Conservation (phyloP, 2,888 invertebrate genomes). For the Onchidella celtica region DNA sequence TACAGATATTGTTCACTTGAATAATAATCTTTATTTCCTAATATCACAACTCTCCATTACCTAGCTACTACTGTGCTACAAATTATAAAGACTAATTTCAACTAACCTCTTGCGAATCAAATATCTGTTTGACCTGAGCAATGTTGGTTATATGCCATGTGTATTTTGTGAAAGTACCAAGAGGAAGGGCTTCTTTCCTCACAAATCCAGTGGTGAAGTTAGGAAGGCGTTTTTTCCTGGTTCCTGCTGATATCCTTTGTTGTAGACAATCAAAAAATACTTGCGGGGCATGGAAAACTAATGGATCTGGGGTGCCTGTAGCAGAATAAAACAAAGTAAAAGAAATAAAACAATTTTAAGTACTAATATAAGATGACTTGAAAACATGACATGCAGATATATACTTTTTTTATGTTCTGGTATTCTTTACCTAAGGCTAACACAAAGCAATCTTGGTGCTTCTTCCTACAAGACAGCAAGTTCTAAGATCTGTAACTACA, state of each 20-base stretch:
- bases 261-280: slow-evolving; percentile 87
- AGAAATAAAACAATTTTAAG: background rate
- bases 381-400: no score
- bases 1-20: no score
- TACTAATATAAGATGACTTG: no score
- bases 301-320: slow-evolving; percentile 84
- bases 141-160: slow-evolving; percentile 88
- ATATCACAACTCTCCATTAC: no score
- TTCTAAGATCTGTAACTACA: no score
- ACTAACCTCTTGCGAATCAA: slow-evolving; percentile 84
- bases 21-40: no score
- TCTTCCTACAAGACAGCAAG: no score
- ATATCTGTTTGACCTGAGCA: slow-evolving; percentile 87
- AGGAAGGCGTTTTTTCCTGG: slow-evolving; percentile 85
- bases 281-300: slow-evolving; percentile 87
- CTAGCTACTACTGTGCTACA: no score
- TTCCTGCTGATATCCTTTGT: slow-evolving; percentile 85
- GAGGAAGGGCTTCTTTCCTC: slow-evolving; percentile 84
- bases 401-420: no score
- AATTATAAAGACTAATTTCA: no score
- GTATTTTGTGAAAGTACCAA: slow-evolving; percentile 86
- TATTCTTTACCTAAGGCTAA: no score
- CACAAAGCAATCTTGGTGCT: no score
- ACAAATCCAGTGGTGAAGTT: slow-evolving; percentile 85
- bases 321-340: background rate